Evolutionary conservation across 1,140 invertebrate species (phyloP).

Genomic region (Panagrolaimus sp.): DNA sequence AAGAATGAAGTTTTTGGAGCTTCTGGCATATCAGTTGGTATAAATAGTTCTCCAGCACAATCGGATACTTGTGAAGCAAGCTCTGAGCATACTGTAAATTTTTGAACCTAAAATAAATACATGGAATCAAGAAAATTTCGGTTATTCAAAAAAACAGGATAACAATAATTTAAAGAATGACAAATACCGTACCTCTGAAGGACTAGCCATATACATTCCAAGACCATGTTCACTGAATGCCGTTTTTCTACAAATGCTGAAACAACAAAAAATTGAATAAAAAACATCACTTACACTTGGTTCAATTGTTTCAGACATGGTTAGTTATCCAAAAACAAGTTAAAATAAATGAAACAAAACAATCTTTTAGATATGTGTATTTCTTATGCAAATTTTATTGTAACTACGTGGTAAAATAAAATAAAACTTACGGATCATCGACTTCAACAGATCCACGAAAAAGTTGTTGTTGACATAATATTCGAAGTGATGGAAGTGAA

Average conservation of each 20-base stretch:
- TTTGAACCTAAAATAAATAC: slow-evolving; percentile 51
- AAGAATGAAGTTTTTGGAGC: slow-evolving; percentile 55
- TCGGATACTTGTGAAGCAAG: slow-evolving; percentile 44
- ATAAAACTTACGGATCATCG: slow-evolving; percentile 50
- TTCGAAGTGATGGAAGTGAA: slow-evolving; percentile 46
- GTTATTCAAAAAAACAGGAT: too few species aligned
- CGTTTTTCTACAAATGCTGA: slow-evolving; percentile 47
- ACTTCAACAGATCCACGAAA: slow-evolving; percentile 54
- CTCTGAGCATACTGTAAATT: slow-evolving; percentile 56
- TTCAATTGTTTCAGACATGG: neutral
- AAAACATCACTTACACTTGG: neutral
- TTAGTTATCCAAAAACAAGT: too few species aligned
- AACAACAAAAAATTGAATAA: slow-evolving; percentile 21
- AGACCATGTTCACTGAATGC: slow-evolving; percentile 55
- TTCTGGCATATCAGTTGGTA: slow-evolving; percentile 56
- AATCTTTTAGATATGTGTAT: too few species aligned
- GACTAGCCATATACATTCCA: slow-evolving; percentile 52
- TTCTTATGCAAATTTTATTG: too few species aligned
- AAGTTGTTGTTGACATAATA: slow-evolving; percentile 33
- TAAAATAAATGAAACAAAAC: too few species aligned
- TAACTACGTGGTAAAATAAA: too few species aligned
- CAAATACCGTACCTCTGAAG: slow-evolving; percentile 42
- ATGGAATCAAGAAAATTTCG: too few species aligned
- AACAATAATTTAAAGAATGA: slow-evolving; percentile 4
- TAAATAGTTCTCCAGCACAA: slow-evolving; percentile 53